Base-by-base conservation (phyloP, 2,113 vertebrate genomes). In the Apeltes quadracus region DNA sequence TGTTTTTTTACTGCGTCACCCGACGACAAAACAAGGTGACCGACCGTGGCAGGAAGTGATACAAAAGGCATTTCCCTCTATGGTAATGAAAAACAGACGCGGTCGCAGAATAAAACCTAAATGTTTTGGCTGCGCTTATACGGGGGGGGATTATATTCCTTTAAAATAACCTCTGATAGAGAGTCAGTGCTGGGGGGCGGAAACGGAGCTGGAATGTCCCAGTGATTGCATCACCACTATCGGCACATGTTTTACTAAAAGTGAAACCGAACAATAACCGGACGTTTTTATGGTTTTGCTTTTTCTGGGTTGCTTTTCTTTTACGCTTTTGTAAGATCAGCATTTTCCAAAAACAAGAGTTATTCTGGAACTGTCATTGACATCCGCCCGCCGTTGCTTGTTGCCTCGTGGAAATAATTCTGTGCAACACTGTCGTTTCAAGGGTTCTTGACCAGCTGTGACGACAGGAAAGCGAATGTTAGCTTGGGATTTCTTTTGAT, bases 31-130 rank as follows among this genome's bases (percentile, higher is more conserved):
- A 46, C 1, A 3, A 62, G 41, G 15, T 63, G 29, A 39, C 32
- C 15, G 29, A 39, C 32, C 15, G 50, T 48, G 62, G 44, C 81
- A 76, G 82, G 65, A 87, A 79, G 61, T 62, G 25, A 38, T 65
- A 71, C 55, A 55, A 18, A 53, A 57, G 41, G 51, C 32, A 59
- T 69, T 74, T 81, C 65, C 61, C 41, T 64, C 10, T 55, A 20
- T 65, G 34, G 13, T 70, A 41, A 68, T 61, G 67, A 29, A 27
- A 48, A 25, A 7, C 69, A 76, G 58, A 51, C 68, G 48, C 54
- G 27, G 14, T 9, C 56, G 32, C 6, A 46, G 7, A 29, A 38
- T 59, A 43, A 72, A 71, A 29, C 2, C 22, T 22, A 15, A 20
- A 38, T 54, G 8, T 29, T 63, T 36, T 11, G 10, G 13, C 16